Base-by-base conservation (phyloP, 2,888 invertebrate genomes). In the Elysia crispata region DNA sequence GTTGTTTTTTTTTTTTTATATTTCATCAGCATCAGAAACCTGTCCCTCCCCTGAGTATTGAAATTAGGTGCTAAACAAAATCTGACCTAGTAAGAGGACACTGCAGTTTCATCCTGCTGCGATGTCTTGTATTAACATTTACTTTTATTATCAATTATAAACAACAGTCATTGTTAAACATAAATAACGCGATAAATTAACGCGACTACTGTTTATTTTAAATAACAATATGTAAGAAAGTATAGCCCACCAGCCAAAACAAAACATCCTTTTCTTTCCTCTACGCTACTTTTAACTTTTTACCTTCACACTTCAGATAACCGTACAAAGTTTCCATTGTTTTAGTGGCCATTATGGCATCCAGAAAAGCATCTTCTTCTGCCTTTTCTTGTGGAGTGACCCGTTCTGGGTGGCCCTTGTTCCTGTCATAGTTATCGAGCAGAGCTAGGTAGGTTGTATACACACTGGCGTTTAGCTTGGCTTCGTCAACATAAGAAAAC, bases 261-360 rank as follows among this genome's bases (percentile, higher is more conserved):
- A 54, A 54, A 54, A 54, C 54, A 15, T 54, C 54, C 13, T 54
- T 20, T 15, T 13, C 13, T 20, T 15, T 54, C 13, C n/a, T n/a
- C n/a, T n/a, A n/a, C n/a, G n/a, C n/a, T n/a, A n/a, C n/a, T n/a
- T 6, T 23, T 6, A 60, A 23, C n/a, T 23, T 18, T 23, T 69
- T 41, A 82, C 82, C 66, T 50, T 20, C 60, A 30, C 82, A 82
- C 28, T 23, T 28, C 15, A 82, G 76, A 31, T 76, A 78, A 6
- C 70, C 33, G n/a, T 69, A 66, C 49, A 77, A 49, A 18, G 28
- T 49, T 13, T 64, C n/a, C 41, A 77, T 75, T 23, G 80, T 79
- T 11, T 60, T 15, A 0, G 83, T 83, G 3, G 23, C 25, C n/a
- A 79, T 31, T 20, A 79, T 67, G 25, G 66, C 77, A n/a, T 79